Evolutionary conservation across 1,140 invertebrate species (phyloP).

Genomic region (Drosophila kepulauana): DNA sequence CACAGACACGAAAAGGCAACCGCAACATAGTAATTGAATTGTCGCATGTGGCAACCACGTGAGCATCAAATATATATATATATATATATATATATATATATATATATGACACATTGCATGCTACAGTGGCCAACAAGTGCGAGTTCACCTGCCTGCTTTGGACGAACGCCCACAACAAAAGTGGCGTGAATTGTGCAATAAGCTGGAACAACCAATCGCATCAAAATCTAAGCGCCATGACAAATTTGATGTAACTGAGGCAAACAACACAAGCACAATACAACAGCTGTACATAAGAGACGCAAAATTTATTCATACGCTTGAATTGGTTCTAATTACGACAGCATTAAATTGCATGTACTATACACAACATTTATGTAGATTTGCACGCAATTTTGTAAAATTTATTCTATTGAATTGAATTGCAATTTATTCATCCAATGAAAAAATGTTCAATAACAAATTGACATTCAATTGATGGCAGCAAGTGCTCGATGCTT

Average conservation of each 20-base stretch:
- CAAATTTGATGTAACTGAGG: slow-evolving; percentile 11
- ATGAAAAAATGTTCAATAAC: background rate
- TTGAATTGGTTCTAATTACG: slow-evolving; percentile 11
- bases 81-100: slow-evolving; percentile 1
- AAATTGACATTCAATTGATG: slow-evolving; percentile 24
- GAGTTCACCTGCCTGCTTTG: slow-evolving; percentile 48
- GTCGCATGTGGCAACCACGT: slow-evolving; percentile 74
- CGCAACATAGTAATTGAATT: slow-evolving; percentile 67
- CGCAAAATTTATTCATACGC: slow-evolving; percentile 8
- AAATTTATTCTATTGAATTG: slow-evolving; percentile 5
- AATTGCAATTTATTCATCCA: slow-evolving; percentile 15
- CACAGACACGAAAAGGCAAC: slow-evolving; percentile 21
- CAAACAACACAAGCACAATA: background rate
- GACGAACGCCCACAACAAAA: slow-evolving; percentile 8
- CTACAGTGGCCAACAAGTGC: slow-evolving; percentile 43
- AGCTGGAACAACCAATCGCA: slow-evolving; percentile 57
- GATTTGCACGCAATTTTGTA: background rate
- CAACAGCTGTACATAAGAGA: background rate
- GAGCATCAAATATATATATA: slow-evolving; percentile 36
- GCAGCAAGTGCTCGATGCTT: background rate
- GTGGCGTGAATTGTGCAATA: slow-evolving; percentile 58
- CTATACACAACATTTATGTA: background rate
- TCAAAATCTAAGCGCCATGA: slow-evolving; percentile 34
- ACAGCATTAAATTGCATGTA: slow-evolving; percentile 1
- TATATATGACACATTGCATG: slow-evolving; percentile 57